Evolutionary conservation across 1,140 invertebrate genomes (phyloP).

Genomic region (Drosophila sucinea): DNA sequence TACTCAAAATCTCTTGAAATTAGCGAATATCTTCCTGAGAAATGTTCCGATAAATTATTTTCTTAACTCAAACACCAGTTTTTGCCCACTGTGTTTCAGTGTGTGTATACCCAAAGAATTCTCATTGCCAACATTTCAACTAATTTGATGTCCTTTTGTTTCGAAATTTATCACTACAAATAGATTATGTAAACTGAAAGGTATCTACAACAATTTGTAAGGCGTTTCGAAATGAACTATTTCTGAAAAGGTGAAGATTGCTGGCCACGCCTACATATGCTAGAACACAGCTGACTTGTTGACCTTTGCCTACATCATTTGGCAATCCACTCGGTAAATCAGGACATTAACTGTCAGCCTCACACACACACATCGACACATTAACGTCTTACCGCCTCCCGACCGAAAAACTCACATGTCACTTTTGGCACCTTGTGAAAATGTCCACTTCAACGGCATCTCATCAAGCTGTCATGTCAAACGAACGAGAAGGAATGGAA

Average conservation of each 20-base stretch:
- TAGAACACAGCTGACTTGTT: constrained; percentile 19
- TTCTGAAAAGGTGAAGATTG: background rate
- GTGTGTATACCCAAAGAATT: too few species aligned
- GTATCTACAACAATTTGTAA: background rate
- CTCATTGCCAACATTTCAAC: too few species aligned
- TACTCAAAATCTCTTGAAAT: too few species aligned
- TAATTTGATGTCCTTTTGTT: too few species aligned
- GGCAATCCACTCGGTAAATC: constrained; percentile 33
- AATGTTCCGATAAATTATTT: too few species aligned
- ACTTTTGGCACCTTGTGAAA: constrained; percentile 47
- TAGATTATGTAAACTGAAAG: too few species aligned
- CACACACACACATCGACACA: constrained; percentile 37
- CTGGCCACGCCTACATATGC: constrained; percentile 9
- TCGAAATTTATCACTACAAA: too few species aligned
- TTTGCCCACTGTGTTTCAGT: too few species aligned
- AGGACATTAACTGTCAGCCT: constrained; percentile 49
- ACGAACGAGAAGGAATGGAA: background rate
- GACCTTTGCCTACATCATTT: constrained; percentile 32
- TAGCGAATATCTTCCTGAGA: too few species aligned
- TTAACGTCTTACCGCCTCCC: constrained; percentile 7
- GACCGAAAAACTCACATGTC: constrained; percentile 4
- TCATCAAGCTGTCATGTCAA: constrained; percentile 69
- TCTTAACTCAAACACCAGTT: too few species aligned
- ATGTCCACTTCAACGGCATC: constrained; percentile 66
- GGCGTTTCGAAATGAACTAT: background rate